Evolutionary conservation across 2,797 vertebrate genomes (phyloP), one percentile per base, ranked within the genome.

Genomic region (Neomorphus geoffroyi): DNA sequence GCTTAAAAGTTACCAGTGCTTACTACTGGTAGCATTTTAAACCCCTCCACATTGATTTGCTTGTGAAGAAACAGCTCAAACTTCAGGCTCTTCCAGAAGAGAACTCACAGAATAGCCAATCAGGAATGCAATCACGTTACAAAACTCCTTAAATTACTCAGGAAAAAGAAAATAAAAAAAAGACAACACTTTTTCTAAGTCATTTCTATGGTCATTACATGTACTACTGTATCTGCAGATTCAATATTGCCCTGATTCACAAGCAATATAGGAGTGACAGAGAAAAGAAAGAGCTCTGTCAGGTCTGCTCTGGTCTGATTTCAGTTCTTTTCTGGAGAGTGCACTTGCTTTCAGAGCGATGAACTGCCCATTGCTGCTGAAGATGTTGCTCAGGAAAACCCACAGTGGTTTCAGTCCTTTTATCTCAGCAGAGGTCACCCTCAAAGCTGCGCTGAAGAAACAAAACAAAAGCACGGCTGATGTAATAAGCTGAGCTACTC

Each of bases 351-450:
- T 88, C 53, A 91, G 75, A 60, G 61, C 37, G 2, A 82, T 37
- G 37, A 84, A 84, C 30, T 81, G 54, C 51, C 73, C 78, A 32
- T 48, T 5, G 3, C 35, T 61, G 61, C 39, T 51, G 48, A 94
- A 75, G 46, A 79, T 48, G 16, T 61, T 82, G 56, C 82, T 54
- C 46, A 84, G 62, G 80, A 89, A 93, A 91, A 92, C 50, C 1
- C 72, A 89, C n/a, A 33, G 71, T 39, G 23, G 39, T 58, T 97
- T 94, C 75, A 86, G 90, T 77, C 18, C 33, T 95, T 91, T 83
- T 69, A 80, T 96, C 89, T 94, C 58, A 90, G 85, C 65, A 86
- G 87, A 96, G 77, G 89, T 96, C 82, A 96, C 80, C 75, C 73
- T 93, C 79, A 95, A 93, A 94, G 73, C 30, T 62, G 39, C 41